These are phyloP conservation scores for Albula goreensis DNA, from an alignment of 2,113 vertebrate species.

Conservation along the genomic window DNA sequence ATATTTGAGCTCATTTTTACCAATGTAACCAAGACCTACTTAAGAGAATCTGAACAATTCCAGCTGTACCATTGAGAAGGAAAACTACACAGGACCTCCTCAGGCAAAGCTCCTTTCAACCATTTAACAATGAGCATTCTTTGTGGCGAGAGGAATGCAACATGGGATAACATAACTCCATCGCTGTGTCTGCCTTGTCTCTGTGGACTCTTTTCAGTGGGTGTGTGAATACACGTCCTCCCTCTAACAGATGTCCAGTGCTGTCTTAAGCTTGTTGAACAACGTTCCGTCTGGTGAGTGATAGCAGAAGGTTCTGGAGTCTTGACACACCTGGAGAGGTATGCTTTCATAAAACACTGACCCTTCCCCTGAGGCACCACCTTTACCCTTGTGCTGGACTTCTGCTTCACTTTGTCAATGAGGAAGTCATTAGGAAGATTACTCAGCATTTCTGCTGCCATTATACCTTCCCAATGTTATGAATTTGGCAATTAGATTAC, in stretches of 20 bases:
- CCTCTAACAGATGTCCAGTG: conserved; percentile 44
- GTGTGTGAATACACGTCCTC: conserved; percentile 42
- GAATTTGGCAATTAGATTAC: too few relatives aligned
- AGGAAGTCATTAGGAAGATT: not conserved
- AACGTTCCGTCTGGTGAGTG: not conserved
- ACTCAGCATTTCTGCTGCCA: too few relatives aligned
- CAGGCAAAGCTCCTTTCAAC: not conserved
- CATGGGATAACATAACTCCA: conserved; percentile 51
- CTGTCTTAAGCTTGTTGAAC: not conserved
- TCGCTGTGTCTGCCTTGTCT: conserved; percentile 56
- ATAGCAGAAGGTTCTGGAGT: not conserved
- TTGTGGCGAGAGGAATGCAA: not conserved
- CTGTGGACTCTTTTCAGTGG: conserved; percentile 45
- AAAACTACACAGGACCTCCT: not conserved
- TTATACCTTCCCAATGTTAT: too few relatives aligned
- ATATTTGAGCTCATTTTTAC: too few relatives aligned
- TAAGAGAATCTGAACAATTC: not conserved
- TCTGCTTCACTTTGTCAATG: too few relatives aligned
- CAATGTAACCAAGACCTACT: too few relatives aligned
- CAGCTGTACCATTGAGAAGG: not conserved
- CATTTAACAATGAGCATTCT: not conserved
- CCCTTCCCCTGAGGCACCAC: not conserved
- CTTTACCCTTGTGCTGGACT: too few relatives aligned
- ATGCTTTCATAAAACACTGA: not conserved
- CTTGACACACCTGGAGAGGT: not conserved